Evolutionary conservation across 2,888 invertebrate genomes (phyloP).

Genomic region (Deladenus siricidicola): DNA sequence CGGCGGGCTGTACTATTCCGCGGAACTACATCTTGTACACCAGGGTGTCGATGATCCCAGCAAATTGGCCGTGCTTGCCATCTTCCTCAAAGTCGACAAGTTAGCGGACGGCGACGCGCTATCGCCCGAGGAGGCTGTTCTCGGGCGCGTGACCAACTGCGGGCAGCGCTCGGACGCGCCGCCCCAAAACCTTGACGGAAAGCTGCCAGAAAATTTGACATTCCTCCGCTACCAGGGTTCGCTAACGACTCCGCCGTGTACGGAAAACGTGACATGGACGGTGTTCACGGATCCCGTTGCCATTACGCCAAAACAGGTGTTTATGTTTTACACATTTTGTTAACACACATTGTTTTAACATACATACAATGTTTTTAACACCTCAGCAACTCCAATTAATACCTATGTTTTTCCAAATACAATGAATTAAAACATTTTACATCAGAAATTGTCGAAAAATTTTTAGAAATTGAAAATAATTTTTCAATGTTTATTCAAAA

Average conservation of each 20-base stretch:
- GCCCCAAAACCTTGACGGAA: conserved; percentile 31
- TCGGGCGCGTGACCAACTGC: conserved; percentile 19
- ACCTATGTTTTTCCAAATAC: too few relatives aligned
- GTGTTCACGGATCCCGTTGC: conserved; percentile 48
- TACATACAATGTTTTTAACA: too few relatives aligned
- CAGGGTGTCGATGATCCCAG: conserved; percentile 44
- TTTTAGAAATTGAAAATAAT: too few relatives aligned
- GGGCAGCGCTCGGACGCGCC: conserved; percentile 21
- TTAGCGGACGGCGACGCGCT: conserved; percentile 29
- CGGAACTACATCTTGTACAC: conserved; percentile 49
- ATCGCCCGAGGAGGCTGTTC: conserved; percentile 19
- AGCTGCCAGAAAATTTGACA: conserved; percentile 38
- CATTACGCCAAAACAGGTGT: conserved; percentile 32
- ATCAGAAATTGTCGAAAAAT: too few relatives aligned
- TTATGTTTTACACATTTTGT: background rate
- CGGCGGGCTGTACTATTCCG: conserved; percentile 41
- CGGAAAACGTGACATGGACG: conserved; percentile 41
- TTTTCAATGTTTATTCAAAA: too few relatives aligned
- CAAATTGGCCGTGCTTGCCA: conserved; percentile 46
- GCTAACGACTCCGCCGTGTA: conserved; percentile 50
- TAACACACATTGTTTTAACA: background rate
- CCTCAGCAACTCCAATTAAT: background rate
- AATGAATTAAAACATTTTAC: too few relatives aligned
- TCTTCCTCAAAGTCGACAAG: conserved; percentile 40
- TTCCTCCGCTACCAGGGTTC: conserved; percentile 47